Base-by-base conservation (phyloP, 2,113 vertebrate genomes). In the Thinocorus orbignyianus region DNA sequence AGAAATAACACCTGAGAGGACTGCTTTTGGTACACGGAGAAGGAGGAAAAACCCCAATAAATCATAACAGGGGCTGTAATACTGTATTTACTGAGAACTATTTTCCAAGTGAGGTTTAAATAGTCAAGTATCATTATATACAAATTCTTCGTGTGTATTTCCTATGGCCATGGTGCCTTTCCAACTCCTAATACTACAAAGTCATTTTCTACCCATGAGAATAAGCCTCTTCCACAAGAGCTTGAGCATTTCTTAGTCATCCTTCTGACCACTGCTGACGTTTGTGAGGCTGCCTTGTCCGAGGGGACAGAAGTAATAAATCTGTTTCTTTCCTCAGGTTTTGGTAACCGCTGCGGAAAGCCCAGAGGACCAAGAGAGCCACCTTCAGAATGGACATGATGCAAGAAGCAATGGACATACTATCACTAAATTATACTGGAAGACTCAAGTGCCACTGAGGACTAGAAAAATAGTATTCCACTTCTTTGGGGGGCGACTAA, bases 371-470 rank as follows among this genome's bases (percentile, higher is more conserved):
- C 99, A 81, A 98, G 98, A 97, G 98, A 99, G 72, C 98, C 98
- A 69, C 98, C 99, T 62, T 97, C 98, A 95, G 98, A 99, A 98
- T 99, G 99, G 99, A 99, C 99, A 98, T 99, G 98, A 99, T 98
- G 97, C 93, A 91, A 92, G 94, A 90, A 46, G 86, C 92, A 60
- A 92, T 91, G 95, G 96, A 98, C 96, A 96, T 49, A 30, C 73
- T 96, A 46, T 81, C 17, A 11, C 64, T 97, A 97, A 97, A 92
- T 96, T 95, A 96, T 98, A 98, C 97, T 98, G 97, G 98, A 98
- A 98, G 97, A 96, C 95, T 97, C 95, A 98, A 98, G 98, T 98
- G 99, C 98, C 98, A 97, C 98, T 94, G 97, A 98, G 97, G 98
- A 97, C 92, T 94, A 97, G 95, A 97, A 96, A 97, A 89, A 92